Base-by-base conservation (phyloP, 2,797 vertebrate species). In the Salarias fasciatus region DNA sequence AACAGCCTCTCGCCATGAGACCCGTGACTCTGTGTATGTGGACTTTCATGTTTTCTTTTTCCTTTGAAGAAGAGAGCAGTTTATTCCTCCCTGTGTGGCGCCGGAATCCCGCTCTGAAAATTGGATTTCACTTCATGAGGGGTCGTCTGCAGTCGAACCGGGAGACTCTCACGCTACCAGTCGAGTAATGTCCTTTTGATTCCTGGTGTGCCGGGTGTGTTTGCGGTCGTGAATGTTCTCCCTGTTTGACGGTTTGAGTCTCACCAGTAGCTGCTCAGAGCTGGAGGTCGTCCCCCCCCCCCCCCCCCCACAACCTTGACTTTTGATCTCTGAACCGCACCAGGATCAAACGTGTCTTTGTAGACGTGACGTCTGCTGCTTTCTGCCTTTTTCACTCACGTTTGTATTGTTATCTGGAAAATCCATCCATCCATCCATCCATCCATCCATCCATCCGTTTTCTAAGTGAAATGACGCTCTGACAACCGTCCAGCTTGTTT, bases 31-130 rank as follows among this genome's bases (percentile, higher is more conserved):
- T 53, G 13, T 58, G 33, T 59, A 54, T 56, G 51, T 68, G 35
- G 45, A 63, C 58, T 60, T 54, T 69, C 38, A 60, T 68, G 51
- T 75, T 78, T 49, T 75, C 78, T 49, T n/a, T 24, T 24, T 37
- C 57, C 59, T 85, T 72, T 72, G 51, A 75, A 63, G 52, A 48
- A 57, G 64, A 55, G 18, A 50, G 8, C 42, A 31, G 56, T 69
- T 61, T 60, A 51, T 65, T 36, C 14, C 11, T 50, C 30, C 8
- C 12, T 58, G n/a, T 47, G 6, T 5, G 10, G 10, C 14, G 11
- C 3, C n/a, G 13, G 43, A 3, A 43, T 43, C 15, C 8, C 9
- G 41, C 18, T 24, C 3, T 24, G 18, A n/a, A n/a, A n/a, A n/a
- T n/a, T n/a, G n/a, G n/a, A n/a, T n/a, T n/a, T n/a, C n/a, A n/a